A percentile compares a stretch with the other conserved stretches of the same genome.
phyloP scores from a whole-genome alignment of 35 echinoderm and acorn worm genomes.

The Apostichopus parvimensis region DNA sequence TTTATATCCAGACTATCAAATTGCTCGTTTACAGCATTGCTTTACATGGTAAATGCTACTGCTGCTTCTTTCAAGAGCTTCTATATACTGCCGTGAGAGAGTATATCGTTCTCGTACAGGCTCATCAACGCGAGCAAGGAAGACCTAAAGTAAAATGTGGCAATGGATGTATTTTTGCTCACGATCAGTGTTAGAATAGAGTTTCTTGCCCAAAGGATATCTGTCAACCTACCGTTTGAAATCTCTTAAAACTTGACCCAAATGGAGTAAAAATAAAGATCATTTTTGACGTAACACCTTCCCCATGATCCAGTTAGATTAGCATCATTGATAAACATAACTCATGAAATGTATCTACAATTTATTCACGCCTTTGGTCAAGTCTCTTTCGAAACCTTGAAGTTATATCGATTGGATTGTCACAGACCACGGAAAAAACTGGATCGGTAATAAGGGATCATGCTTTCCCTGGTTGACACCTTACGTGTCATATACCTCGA shows the following conservation, averaged over 20 bases:
- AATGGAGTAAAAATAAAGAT: slow-evolving; percentile 24
- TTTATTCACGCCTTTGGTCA: slow-evolving; percentile 38
- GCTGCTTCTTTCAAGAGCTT: no score
- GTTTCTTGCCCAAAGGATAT: neutral
- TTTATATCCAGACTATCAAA: no score
- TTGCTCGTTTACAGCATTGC: no score
- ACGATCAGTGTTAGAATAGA: neutral
- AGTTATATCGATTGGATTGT: neutral
- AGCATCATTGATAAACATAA: neutral
- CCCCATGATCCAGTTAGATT: neutral
- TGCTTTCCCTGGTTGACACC: neutral
- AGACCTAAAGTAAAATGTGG: neutral
- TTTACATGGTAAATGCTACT: no score
- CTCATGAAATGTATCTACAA: slow-evolving; percentile 12
- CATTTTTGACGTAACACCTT: slow-evolving; percentile 12
- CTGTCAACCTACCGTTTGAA: neutral
- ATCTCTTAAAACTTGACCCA: neutral
- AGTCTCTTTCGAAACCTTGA: neutral
- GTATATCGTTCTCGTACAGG: neutral
- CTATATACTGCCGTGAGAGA: no score
- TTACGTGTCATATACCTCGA: neutral
- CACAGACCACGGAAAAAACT: slow-evolving; percentile 11
- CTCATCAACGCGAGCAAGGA: neutral
- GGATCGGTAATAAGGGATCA: neutral
- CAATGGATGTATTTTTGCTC: neutral